Percentiles rank a stretch among this genome's conserved stretches.
phyloP scores from a whole-genome alignment of 1,140 invertebrate species.

The Bombus sylvicola region DNA sequence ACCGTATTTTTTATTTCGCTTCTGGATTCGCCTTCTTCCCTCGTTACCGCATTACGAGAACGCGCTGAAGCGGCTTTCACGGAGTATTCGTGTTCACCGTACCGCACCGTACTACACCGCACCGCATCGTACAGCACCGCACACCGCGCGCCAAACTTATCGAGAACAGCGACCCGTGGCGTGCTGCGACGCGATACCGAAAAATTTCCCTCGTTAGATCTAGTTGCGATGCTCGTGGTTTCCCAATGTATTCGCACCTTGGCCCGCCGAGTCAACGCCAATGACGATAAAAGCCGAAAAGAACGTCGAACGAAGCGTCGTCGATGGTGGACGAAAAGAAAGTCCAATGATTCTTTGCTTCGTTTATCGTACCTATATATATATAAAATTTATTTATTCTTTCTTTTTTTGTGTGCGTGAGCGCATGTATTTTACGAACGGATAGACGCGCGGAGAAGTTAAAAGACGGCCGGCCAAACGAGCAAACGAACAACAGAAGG shows the following conservation, averaged over 20 bases:
- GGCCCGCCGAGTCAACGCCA: too few relatives aligned
- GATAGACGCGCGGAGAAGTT: conserved; percentile 5
- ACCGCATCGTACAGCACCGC: background rate
- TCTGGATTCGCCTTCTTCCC: background rate
- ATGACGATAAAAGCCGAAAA: too few relatives aligned
- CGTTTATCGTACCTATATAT: too few relatives aligned
- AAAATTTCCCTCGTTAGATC: conserved; percentile 57
- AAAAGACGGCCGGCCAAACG: background rate
- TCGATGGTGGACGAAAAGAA: too few relatives aligned
- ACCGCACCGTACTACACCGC: background rate
- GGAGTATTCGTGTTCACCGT: background rate
- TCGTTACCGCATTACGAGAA: conserved; percentile 16
- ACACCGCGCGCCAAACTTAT: background rate
- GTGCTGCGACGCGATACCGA: conserved; percentile 23
- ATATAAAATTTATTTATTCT: too few relatives aligned
- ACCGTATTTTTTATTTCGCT: conserved; percentile 5
- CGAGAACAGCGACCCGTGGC: background rate
- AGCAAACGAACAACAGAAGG: background rate
- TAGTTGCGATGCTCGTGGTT: conserved; percentile 74
- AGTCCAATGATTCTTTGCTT: too few relatives aligned
- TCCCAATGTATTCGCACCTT: conserved; percentile 74
- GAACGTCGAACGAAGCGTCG: too few relatives aligned
- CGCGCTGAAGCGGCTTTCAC: background rate
- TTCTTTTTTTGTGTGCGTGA: too few relatives aligned
- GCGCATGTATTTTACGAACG: background rate